These are phyloP conservation scores for Scomberomorus guttatus DNA, from an alignment of 2,797 vertebrate species.

Conservation along the genomic window DNA sequence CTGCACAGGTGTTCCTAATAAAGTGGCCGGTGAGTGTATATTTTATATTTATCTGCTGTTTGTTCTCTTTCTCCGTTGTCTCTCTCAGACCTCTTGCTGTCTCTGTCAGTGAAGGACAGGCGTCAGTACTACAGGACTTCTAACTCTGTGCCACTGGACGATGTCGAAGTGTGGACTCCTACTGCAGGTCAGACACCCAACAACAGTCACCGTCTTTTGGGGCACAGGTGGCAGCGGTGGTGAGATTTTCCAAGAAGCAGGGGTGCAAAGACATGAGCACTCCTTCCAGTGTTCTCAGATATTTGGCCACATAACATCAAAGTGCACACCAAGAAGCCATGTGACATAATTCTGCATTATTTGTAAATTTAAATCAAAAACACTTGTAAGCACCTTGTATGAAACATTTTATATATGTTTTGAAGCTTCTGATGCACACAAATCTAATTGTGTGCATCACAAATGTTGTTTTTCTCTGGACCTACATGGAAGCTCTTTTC, in stretches of 20 bases:
- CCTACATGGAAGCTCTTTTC: no score
- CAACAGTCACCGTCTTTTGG: constrained; percentile 32
- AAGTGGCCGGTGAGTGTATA: no score
- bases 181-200: constrained; percentile 71
- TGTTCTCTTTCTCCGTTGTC: neutral
- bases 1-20: no score
- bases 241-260: neutral
- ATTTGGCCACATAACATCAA: neutral
- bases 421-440: neutral
- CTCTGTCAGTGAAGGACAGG: constrained; percentile 83
- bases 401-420: neutral
- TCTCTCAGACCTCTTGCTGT: constrained; percentile 84
- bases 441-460: neutral
- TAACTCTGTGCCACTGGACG: constrained; percentile 82
- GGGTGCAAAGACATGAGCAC: neutral
- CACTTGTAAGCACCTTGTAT: neutral
- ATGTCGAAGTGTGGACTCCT: constrained; percentile 88
- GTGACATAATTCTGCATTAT: neutral
- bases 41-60: no score
- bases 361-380: neutral
- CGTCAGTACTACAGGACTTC: constrained; percentile 85
- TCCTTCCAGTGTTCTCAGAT: neutral
- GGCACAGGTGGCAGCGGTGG: constrained; percentile 1
- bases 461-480: no score
- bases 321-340: neutral